A percentile compares a stretch with the other conserved stretches of the same genome.
Conservation (phyloP, 1,140 invertebrate species). For the Rhagoletis zephyria region DNA sequence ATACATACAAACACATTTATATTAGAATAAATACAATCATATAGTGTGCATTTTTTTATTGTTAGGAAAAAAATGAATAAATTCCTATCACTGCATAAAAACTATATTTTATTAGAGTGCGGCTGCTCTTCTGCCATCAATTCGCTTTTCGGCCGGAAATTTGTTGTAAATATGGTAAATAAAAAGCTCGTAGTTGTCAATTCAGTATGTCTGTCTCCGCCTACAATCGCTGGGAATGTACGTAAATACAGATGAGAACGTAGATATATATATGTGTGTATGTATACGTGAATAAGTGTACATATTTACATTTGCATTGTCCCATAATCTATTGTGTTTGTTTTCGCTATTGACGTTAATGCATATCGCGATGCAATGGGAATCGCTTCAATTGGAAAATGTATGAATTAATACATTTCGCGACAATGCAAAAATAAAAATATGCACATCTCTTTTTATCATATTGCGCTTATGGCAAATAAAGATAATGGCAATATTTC, state of each 20-base stretch:
- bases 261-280: too few relatives aligned
- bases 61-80: constrained; percentile 8
- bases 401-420: constrained; percentile 2
- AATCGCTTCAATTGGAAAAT: constrained; percentile 8
- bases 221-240: too few relatives aligned
- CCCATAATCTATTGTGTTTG: too few relatives aligned
- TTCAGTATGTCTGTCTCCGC: too few relatives aligned
- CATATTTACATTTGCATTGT: too few relatives aligned
- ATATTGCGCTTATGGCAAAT: neutral
- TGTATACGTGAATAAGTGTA: too few relatives aligned
- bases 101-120: constrained; percentile 38
- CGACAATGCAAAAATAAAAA: neutral
- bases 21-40: too few relatives aligned
- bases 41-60: neutral
- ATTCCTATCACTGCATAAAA: constrained; percentile 13
- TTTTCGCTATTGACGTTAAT: constrained; percentile 11
- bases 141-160: neutral
- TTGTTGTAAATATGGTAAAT: neutral
- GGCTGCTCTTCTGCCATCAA: neutral
- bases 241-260: too few relatives aligned
- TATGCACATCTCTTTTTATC: neutral
- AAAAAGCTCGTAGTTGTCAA: too few relatives aligned
- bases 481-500: neutral
- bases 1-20: neutral
- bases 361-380: neutral